phyloP scores from a whole-genome alignment of 2,797 vertebrate species.

The Lutjanus argentimaculatus region DNA sequence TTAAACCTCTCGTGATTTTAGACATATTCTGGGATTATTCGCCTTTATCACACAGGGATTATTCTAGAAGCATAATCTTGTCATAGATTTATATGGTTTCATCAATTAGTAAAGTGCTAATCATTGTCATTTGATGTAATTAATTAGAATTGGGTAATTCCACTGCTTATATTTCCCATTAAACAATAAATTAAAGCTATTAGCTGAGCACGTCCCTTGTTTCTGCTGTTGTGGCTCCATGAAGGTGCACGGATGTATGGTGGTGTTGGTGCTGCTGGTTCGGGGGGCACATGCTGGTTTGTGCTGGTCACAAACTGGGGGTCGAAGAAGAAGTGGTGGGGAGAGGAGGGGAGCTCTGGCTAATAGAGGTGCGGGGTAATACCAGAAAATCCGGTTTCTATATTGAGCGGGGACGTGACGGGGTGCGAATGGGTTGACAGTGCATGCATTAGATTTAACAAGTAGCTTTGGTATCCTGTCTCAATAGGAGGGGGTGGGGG shows the following conservation, averaged over 20 bases:
- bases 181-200: constrained; percentile 69
- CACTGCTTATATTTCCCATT: constrained; percentile 69
- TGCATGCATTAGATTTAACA: constrained; percentile 89
- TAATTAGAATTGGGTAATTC: constrained; percentile 74
- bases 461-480: constrained; percentile 89
- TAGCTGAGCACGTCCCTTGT: constrained; percentile 30
- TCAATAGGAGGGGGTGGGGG: constrained; percentile 73
- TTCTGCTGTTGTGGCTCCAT: constrained; percentile 20
- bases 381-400: constrained; percentile 91
- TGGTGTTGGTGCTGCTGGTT: constrained; percentile 30
- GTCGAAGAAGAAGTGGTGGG: constrained; percentile 43
- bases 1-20: constrained; percentile 30
- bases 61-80: constrained; percentile 67
- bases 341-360: constrained; percentile 70
- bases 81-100: constrained; percentile 71
- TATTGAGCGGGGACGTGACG: constrained; percentile 90
- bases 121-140: constrained; percentile 71
- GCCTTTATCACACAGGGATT: constrained; percentile 49
- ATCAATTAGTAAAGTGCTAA: constrained; percentile 76
- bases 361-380: constrained; percentile 87
- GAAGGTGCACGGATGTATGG: neutral
- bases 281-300: constrained; percentile 37
- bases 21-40: constrained; percentile 49
- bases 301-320: constrained; percentile 65
- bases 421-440: constrained; percentile 91